Percentiles rank a stretch among this genome's conserved stretches.
phyloP scores from a whole-genome alignment of 2,113 vertebrate species.

The Pao palembangensis region DNA sequence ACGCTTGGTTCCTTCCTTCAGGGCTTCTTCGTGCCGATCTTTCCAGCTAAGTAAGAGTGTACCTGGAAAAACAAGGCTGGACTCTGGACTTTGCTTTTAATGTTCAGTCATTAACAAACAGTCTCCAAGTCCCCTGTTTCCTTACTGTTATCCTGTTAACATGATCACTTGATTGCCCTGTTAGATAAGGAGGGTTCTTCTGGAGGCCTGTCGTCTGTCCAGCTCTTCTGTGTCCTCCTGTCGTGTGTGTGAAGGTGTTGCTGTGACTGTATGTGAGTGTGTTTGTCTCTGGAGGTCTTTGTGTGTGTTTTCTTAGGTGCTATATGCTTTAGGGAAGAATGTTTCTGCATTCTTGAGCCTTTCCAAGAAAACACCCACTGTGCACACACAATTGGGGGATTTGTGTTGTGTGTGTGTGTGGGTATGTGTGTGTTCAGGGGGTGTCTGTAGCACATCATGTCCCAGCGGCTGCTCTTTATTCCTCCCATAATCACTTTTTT shows the following conservation, averaged over 20 bases:
- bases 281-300: conserved; percentile 4
- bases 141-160: too few species aligned
- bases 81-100: too few species aligned
- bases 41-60: too few species aligned
- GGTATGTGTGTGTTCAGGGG: background rate
- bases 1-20: too few species aligned
- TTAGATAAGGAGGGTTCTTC: background rate
- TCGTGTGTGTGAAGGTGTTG: conserved; percentile 35
- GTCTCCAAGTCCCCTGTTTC: too few species aligned
- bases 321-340: conserved; percentile 8
- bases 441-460: conserved; percentile 8
- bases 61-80: too few species aligned
- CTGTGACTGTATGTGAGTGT: conserved; percentile 1
- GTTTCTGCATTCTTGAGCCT: conserved; percentile 6
- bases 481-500: conserved; percentile 19
- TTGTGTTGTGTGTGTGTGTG: background rate
- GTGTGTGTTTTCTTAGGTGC: conserved; percentile 25
- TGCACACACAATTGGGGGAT: conserved; percentile 16
- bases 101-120: too few species aligned
- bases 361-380: conserved; percentile 31
- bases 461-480: conserved; percentile 12
- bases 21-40: too few species aligned
- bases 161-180: too few species aligned
- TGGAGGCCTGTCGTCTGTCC: too few species aligned
- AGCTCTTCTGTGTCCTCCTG: conserved; percentile 22